Base-by-base conservation (phyloP, 1,140 invertebrate species). In the Trichonephila clavata region DNA sequence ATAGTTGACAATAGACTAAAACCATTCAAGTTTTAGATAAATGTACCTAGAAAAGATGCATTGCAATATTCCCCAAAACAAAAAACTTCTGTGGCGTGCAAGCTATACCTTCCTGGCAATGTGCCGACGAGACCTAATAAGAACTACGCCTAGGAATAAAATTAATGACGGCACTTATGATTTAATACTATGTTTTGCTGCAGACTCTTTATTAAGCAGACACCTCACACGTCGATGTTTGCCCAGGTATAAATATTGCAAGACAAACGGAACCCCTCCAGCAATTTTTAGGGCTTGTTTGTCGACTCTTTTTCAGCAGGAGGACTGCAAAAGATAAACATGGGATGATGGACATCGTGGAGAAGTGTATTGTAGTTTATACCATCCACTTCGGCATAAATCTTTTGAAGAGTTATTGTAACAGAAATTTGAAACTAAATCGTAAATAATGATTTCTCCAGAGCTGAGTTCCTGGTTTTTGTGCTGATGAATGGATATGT, bases 171-270 rank as follows among this genome's bases (percentile, higher is more conserved):
- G 71, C 7, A 77, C 32, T 77, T 77, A 77, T 77, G 71, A 77
- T 77, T 77, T 77, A 77, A 77, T 77, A 77, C 71, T 39, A 27
- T 39, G 71, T 39, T 77, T 32, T 77, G 71, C 71, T 18, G 71
- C 71, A 77, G 71, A 77, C 71, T 24, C 71, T 39, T 77, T 77
- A 77, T 77, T 77, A 77, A 77, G 24, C 32, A 77, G 71, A 77
- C 71, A 77, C 71, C 71, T 32, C 71, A 77, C 71, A 77, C 71
- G 71, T 32, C 16, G 71, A 27, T 77, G 71, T 77, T 77, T 39
- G 71, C 27, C 10, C 27, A 39, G 71, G 71, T 77, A 77, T 77
- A 77, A 77, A 77, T 77, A 32, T 77, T 77, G 24, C 24, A 32
- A 77, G 71, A 77, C 71, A 77, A 77, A 77, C 71, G 71, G 71